Conservation (phyloP, 2,797 vertebrate species). For the Ceyx erithaca region DNA sequence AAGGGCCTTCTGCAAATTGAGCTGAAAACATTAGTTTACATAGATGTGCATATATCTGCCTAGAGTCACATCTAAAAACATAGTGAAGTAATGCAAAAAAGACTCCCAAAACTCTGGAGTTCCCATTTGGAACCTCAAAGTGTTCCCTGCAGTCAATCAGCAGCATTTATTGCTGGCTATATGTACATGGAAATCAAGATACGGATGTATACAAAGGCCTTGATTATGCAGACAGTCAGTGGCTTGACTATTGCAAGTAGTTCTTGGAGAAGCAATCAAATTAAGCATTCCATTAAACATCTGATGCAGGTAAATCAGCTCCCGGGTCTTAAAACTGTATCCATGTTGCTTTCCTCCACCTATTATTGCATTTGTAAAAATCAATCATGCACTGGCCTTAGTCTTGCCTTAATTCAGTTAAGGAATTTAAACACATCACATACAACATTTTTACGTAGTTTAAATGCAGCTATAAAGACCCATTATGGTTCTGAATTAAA, state of each 20-base stretch:
- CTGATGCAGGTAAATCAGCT: conserved; percentile 32
- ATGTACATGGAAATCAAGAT: conserved; percentile 20
- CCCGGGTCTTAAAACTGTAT: not conserved
- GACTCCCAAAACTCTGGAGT: not conserved
- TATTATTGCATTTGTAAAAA: conserved; percentile 17
- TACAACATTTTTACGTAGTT: not conserved
- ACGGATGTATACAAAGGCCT: not conserved
- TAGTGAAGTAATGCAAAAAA: not conserved
- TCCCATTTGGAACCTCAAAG: not conserved
- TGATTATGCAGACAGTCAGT: not conserved
- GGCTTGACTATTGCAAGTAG: conserved; percentile 9
- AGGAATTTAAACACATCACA: not conserved
- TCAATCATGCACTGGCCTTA: not conserved
- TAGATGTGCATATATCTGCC: not conserved
- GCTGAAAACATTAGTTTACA: not conserved
- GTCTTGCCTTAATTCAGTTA: not conserved
- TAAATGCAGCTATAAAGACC: not conserved
- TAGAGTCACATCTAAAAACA: not conserved
- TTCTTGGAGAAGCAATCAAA: conserved; percentile 50
- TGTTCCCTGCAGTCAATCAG: not conserved
- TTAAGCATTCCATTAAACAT: conserved; percentile 42
- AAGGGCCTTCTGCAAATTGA: not conserved
- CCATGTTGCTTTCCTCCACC: not conserved
- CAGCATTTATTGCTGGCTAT: not conserved
- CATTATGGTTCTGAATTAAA: not conserved